Base-by-base conservation (phyloP, 2,888 invertebrate species). In the Tachina lurida region DNA sequence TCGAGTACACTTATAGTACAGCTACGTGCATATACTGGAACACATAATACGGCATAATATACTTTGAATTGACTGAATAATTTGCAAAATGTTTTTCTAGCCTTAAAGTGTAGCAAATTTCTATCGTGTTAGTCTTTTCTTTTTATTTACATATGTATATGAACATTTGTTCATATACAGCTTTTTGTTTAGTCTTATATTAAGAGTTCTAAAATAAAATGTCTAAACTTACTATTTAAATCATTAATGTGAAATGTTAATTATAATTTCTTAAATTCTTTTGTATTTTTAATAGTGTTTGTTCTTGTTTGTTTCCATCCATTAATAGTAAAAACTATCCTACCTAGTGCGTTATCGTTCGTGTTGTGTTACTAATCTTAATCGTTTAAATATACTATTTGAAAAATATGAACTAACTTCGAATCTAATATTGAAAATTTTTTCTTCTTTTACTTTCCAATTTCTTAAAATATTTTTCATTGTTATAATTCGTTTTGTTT, bases 81-180 rank as follows among this genome's bases (percentile, higher is more conserved):
- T 78, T 86, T 83, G 83, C 83, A 86, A 86, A 86, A 80, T 86
- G 77, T 86, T 84, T 84, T 78, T 49, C n/a, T 82, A 63, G 19
- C 62, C 19, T 41, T 45, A 56, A 54, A 70, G 31, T 73, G n/a
- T 77, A 31, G 31, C 31, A 65, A n/a, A 47, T 58, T 71, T 67
- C 17, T 77, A 12, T 47, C 70, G 22, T 45, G 10, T 75, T 31
- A 31, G 31, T 31, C 31, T 31, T 7, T 31, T 31, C 7, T 54
- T 19, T 22, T 52, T 31, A 31, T 7, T 45, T 22, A 70, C 22
- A 43, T 56, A 19, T 19, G 54, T 22, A 22, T n/a, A 13, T 60
- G 31, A 31, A 31, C 2, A 31, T 31, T 31, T 31, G 43, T 62
- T 62, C 12, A 43, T 62, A 62, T 17, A 39, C 12, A 62, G n/a